These are phyloP conservation scores for Drosophila percnosoma DNA, from an alignment of 2,888 invertebrate species.

Conservation along the genomic window DNA sequence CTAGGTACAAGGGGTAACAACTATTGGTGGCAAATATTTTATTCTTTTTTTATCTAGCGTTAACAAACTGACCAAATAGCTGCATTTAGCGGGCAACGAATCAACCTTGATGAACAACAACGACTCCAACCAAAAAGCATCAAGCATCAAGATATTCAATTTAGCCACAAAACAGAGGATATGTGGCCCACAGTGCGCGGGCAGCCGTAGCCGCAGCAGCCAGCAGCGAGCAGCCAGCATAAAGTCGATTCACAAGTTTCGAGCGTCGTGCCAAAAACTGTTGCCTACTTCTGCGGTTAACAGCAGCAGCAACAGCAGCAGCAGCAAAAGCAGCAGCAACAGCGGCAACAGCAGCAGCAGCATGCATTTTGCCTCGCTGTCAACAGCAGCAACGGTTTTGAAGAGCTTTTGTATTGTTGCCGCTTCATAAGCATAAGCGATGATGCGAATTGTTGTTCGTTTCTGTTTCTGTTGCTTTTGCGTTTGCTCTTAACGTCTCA, in stretches of 20 bases:
- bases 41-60: background rate
- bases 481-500: constrained; percentile 59
- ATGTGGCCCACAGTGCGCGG: constrained; percentile 16
- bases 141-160: background rate
- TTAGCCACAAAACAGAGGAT: background rate
- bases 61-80: background rate
- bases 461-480: constrained; percentile 10
- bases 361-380: constrained; percentile 27
- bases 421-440: constrained; percentile 48
- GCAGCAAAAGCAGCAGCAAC: background rate
- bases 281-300: constrained; percentile 55
- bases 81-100: background rate
- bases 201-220: constrained; percentile 35
- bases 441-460: constrained; percentile 22
- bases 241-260: constrained; percentile 38
- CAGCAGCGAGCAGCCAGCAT: constrained; percentile 30
- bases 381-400: constrained; percentile 31
- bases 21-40: background rate
- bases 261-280: constrained; percentile 40
- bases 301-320: constrained; percentile 7
- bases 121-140: background rate
- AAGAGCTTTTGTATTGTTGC: constrained; percentile 31
- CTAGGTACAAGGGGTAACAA: constrained; percentile 6
- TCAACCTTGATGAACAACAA: background rate
- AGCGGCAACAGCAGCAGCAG: constrained; percentile 4